Evolutionary conservation across 2,888 invertebrate species (phyloP).

Genomic region (Andricus quercusramuli): DNA sequence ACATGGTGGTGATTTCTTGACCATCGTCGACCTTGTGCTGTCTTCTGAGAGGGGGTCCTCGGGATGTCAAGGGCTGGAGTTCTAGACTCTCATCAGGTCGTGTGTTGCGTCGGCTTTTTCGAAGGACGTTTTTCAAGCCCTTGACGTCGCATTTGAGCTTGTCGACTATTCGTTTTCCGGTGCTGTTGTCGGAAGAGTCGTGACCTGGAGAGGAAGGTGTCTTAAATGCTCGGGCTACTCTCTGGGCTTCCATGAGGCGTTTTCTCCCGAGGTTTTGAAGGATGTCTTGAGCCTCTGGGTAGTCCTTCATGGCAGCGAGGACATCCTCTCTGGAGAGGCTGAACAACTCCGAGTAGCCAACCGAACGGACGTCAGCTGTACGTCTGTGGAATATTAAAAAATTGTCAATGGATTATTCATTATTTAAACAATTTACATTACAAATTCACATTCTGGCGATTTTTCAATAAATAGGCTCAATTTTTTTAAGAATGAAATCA

Average conservation of each 20-base stretch:
- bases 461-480: too few species aligned
- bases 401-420: too few species aligned
- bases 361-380: conserved; percentile 96
- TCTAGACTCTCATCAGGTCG: conserved; percentile 84
- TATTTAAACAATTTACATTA: too few species aligned
- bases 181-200: conserved; percentile 83
- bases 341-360: conserved; percentile 97
- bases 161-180: conserved; percentile 89
- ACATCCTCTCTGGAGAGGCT: conserved; percentile 97
- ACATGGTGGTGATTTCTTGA: conserved; percentile 74
- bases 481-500: too few species aligned
- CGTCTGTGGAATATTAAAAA: conserved; percentile 81
- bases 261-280: conserved; percentile 93
- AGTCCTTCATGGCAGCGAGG: conserved; percentile 96
- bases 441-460: too few species aligned
- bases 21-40: conserved; percentile 79
- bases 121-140: conserved; percentile 82
- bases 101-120: conserved; percentile 80
- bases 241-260: conserved; percentile 89
- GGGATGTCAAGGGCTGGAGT: conserved; percentile 82
- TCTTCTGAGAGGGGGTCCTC: conserved; percentile 72
- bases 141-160: conserved; percentile 92
- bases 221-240: conserved; percentile 78
- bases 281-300: conserved; percentile 97
- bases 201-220: conserved; percentile 84